phyloP scores from a whole-genome alignment of 2,888 invertebrate species.

The Cataglyphis altisquamis region DNA sequence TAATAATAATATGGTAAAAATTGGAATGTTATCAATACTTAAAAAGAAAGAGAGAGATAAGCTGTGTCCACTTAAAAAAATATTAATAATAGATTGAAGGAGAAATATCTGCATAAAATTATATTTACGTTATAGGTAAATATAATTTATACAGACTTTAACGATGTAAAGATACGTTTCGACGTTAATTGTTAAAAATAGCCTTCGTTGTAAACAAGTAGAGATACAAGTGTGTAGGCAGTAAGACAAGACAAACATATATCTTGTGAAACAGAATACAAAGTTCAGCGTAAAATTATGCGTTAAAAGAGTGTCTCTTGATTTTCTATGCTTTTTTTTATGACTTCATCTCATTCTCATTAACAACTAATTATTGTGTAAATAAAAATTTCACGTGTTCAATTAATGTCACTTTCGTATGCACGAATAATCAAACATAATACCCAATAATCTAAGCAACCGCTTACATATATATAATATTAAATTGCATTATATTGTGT shows the following conservation, averaged over 20 bases:
- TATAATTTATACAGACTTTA: slow-evolving; percentile 1
- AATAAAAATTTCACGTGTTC: slow-evolving; percentile 4
- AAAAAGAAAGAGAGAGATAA: neutral
- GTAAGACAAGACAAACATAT: neutral
- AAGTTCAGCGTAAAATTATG: neutral
- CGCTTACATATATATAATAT: neutral
- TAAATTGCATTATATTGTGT: neutral
- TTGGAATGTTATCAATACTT: neutral
- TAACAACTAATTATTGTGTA: neutral
- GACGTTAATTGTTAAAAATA: slow-evolving; percentile 23
- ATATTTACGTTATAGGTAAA: neutral
- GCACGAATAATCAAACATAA: slow-evolving; percentile 2
- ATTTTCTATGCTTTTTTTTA: neutral
- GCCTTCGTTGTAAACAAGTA: slow-evolving; percentile 8
- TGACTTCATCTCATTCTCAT: neutral
- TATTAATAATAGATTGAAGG: neutral
- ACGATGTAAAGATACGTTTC: neutral
- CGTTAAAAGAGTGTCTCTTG: neutral
- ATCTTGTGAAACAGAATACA: neutral
- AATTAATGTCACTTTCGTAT: neutral
- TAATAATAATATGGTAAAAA: slow-evolving; percentile 11
- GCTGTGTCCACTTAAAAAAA: neutral
- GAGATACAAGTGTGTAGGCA: slow-evolving; percentile 1
- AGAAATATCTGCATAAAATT: slow-evolving; percentile 9
- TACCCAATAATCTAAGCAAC: neutral